Evolutionary conservation across 2,113 vertebrate genomes (phyloP).

Genomic region (Pseudorasbora parva): DNA sequence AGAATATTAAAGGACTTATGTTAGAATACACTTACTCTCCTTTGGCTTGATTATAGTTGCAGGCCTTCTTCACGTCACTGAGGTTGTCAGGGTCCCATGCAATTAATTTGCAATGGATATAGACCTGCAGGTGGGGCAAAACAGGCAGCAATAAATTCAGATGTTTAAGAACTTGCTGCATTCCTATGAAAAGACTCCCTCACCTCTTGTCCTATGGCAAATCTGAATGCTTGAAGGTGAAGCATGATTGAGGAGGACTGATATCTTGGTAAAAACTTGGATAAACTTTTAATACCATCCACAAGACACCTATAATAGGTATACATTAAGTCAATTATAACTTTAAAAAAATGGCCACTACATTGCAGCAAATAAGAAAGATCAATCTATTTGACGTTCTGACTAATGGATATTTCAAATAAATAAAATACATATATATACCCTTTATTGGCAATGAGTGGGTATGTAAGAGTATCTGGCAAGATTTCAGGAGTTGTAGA

Average conservation of each 20-base stretch:
- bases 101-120: slow-evolving; percentile 74
- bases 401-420: too few relatives aligned
- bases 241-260: slow-evolving; percentile 69
- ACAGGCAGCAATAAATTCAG: neutral
- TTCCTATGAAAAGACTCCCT: neutral
- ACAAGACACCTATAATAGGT: slow-evolving; percentile 73
- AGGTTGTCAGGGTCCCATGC: slow-evolving; percentile 74
- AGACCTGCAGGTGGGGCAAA: slow-evolving; percentile 67
- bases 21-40: slow-evolving; percentile 61
- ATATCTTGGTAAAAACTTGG: slow-evolving; percentile 71
- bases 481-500: slow-evolving; percentile 59
- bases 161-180: neutral
- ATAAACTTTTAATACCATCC: slow-evolving; percentile 66
- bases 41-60: slow-evolving; percentile 69
- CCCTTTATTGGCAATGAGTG: slow-evolving; percentile 78
- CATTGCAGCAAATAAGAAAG: neutral
- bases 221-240: slow-evolving; percentile 74
- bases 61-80: slow-evolving; percentile 72
- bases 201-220: slow-evolving; percentile 64
- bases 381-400: neutral
- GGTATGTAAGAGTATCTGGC: slow-evolving; percentile 58
- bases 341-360: neutral
- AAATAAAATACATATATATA: slow-evolving; percentile 35
- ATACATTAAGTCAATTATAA: neutral
- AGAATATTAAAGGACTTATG: neutral